Evolutionary conservation across 2,888 invertebrate genomes (phyloP).

Genomic region (Synanthedon formicaeformis): DNA sequence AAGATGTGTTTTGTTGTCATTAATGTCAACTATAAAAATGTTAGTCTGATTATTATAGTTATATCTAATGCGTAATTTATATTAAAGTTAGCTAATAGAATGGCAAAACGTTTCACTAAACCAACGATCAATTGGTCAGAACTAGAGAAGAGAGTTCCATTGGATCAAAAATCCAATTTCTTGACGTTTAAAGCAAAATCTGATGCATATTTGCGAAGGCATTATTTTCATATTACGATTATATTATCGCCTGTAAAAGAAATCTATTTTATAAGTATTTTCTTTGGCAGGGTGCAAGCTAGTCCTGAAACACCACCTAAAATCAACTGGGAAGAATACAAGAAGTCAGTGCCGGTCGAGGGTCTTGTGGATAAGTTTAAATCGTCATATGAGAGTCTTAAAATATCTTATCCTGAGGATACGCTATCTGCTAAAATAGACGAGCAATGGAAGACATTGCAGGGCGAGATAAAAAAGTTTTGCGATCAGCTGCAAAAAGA

Average conservation of each 20-base stretch:
- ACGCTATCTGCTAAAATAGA: constrained; percentile 32
- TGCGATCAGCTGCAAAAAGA: constrained; percentile 27
- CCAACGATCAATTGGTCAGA: constrained; percentile 43
- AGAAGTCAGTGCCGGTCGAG: constrained; percentile 31
- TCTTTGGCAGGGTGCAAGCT: constrained; percentile 27
- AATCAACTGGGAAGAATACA: constrained; percentile 49
- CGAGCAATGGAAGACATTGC: constrained; percentile 38
- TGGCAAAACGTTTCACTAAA: constrained; percentile 43
- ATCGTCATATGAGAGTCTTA: constrained; percentile 24
- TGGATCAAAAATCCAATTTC: constrained; percentile 33
- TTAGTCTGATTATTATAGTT: too few relatives aligned
- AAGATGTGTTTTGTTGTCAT: too few relatives aligned
- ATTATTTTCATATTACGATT: constrained; percentile 1
- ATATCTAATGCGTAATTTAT: too few relatives aligned
- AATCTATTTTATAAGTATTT: too few relatives aligned
- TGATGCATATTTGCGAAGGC: constrained; percentile 43
- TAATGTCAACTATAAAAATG: too few relatives aligned
- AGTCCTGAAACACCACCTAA: constrained; percentile 40
- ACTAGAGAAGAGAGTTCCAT: constrained; percentile 37
- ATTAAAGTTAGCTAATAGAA: constrained; percentile 7
- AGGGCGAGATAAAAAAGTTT: constrained; percentile 32
- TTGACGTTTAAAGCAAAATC: constrained; percentile 47
- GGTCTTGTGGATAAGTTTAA: constrained; percentile 46
- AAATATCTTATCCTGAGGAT: constrained; percentile 45
- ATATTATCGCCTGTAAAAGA: too few relatives aligned